phyloP scores from a whole-genome alignment of 2,888 invertebrate species.

The Drosophila testacea region DNA sequence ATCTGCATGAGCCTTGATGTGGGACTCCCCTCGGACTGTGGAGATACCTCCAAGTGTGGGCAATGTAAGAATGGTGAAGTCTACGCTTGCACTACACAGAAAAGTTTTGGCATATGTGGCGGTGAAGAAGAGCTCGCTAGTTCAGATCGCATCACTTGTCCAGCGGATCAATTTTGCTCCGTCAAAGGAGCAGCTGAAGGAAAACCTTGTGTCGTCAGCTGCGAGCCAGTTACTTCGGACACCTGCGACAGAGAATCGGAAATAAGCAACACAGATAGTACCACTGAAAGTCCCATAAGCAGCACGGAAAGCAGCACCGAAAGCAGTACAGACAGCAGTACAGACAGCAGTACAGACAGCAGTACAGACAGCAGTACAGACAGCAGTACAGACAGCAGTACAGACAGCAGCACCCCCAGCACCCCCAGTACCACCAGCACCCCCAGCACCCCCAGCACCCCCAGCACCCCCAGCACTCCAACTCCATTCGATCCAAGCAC shows the following conservation, averaged over 20 bases:
- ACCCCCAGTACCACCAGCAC: no score
- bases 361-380: no score
- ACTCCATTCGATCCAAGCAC: slow-evolving; percentile 23
- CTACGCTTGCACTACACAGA: slow-evolving; percentile 71
- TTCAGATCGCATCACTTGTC: slow-evolving; percentile 44
- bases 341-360: no score
- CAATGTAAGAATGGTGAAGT: slow-evolving; percentile 30
- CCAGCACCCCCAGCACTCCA: slow-evolving; percentile 3
- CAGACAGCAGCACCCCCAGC: no score
- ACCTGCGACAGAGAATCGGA: slow-evolving; percentile 59
- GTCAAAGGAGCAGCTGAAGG: not conserved
- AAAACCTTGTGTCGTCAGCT: slow-evolving; percentile 60
- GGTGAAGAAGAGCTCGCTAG: not conserved
- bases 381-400: no score
- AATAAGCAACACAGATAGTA: not conserved
- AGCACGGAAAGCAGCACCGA: not conserved
- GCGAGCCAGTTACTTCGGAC: slow-evolving; percentile 18
- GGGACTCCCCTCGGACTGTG: slow-evolving; percentile 45
- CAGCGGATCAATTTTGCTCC: slow-evolving; percentile 54
- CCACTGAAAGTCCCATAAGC: slow-evolving; percentile 5
- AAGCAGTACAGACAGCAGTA: slow-evolving; percentile 6
- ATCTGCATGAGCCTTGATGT: slow-evolving; percentile 49
- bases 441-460: no score
- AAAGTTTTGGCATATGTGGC: slow-evolving; percentile 63
- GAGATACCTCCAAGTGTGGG: slow-evolving; percentile 58